Evolutionary conservation across 2,113 vertebrate species (phyloP).

Genomic region (Atrichornis clamosus): DNA sequence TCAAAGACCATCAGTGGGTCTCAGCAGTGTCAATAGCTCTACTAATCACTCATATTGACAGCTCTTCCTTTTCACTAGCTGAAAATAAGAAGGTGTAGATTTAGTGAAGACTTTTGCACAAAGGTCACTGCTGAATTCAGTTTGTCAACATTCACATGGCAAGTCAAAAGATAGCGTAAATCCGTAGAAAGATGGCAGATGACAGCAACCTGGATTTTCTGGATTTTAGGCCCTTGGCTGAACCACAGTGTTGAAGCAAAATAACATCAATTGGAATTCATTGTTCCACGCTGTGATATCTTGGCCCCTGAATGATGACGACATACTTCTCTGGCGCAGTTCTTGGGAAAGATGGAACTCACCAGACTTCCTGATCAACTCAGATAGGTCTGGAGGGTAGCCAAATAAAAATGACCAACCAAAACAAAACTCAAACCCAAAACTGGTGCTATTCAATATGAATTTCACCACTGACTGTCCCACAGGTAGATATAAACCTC

Average conservation of each 20-base stretch:
- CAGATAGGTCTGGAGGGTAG: neutral
- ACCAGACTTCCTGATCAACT: neutral
- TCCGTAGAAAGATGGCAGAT: neutral
- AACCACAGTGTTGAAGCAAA: neutral
- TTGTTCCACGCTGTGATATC: neutral
- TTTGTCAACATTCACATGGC: neutral
- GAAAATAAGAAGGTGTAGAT: neutral
- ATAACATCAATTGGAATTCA: rapidly evolving
- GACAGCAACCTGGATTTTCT: neutral
- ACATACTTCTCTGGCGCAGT: neutral
- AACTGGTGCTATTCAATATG: neutral
- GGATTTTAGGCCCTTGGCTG: neutral
- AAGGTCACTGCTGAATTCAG: neutral
- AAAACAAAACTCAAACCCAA: neutral
- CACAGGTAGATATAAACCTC: neutral
- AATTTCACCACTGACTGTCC: neutral
- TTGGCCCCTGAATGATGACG: neutral
- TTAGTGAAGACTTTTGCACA: neutral
- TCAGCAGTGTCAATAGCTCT: neutral
- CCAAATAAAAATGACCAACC: neutral
- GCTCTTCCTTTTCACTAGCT: neutral
- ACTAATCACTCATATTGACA: neutral
- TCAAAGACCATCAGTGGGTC: neutral
- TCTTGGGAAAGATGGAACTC: neutral
- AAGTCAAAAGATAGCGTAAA: neutral